These are phyloP conservation scores for Sparus aurata DNA, from an alignment of 2,797 vertebrate species.

Conservation along the genomic window DNA sequence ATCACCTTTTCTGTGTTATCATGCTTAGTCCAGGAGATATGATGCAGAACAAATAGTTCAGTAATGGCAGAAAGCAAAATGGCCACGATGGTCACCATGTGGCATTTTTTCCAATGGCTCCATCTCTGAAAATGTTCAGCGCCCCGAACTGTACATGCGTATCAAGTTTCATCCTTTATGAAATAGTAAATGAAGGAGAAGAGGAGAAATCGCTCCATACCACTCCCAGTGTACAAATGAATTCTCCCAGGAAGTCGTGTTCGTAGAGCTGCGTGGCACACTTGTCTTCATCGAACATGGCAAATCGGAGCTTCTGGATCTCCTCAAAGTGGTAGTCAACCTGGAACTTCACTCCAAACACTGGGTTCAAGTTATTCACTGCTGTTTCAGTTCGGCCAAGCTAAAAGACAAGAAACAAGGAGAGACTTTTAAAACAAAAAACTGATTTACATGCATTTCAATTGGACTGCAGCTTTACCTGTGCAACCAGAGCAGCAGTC, in stretches of 20 bases:
- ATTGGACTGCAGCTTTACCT: neutral
- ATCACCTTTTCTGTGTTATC: too few species aligned
- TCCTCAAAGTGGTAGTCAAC: slow-evolving; percentile 98
- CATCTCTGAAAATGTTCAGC: too few species aligned
- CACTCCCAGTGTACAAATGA: slow-evolving; percentile 93
- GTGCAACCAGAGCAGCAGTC: neutral
- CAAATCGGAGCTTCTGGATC: slow-evolving; percentile 97
- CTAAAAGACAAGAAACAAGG: slow-evolving; percentile 73
- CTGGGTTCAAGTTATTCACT: slow-evolving; percentile 97
- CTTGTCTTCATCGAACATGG: slow-evolving; percentile 98
- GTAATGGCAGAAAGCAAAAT: too few species aligned
- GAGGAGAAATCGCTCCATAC: slow-evolving; percentile 78
- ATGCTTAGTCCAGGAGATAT: too few species aligned
- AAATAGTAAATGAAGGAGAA: too few species aligned
- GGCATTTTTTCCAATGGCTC: too few species aligned
- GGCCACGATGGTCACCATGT: too few species aligned
- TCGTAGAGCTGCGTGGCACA: slow-evolving; percentile 94
- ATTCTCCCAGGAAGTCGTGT: slow-evolving; percentile 97
- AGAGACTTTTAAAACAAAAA: neutral
- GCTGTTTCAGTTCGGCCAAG: slow-evolving; percentile 95
- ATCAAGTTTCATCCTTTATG: too few species aligned
- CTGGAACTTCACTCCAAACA: slow-evolving; percentile 96
- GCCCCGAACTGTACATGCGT: too few species aligned
- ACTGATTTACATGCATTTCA: neutral
- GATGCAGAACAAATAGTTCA: too few species aligned